Evolutionary conservation across 2,113 vertebrate species (phyloP), one percentile per base, ranked within the genome.

Genomic region (Cheilinus undulatus): DNA sequence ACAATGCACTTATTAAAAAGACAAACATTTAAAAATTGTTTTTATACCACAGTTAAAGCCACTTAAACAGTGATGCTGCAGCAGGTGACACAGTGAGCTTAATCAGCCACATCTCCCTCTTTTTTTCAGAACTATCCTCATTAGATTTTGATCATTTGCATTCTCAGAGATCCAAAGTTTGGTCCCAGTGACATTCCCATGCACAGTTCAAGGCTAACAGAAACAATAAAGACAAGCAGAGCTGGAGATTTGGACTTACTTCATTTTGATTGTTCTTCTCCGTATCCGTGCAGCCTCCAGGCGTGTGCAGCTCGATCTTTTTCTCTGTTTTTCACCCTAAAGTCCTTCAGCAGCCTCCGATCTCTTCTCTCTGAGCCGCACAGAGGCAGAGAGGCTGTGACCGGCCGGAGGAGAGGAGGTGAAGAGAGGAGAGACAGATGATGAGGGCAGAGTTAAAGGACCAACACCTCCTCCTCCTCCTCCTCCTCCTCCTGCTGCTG

Each of bases 371-470:
- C 11, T 38, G 17, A 20, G 19, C 3, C 34, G 19, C 5, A 9
- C 20, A 32, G 26, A 54, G 13, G 43, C 5, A 1, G 30, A 45
- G 27, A 51, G 36, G 17, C 24, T 52, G 2, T 20, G 27, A 56
- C 7, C 20, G 50, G 23, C n/a, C n/a, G 3, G 53, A 65, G 15
- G 63, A 67, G 67, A 50, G 51, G 62, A 78, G 69, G 57, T 46
- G 78, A 75, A 58, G 77, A 72, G 78, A 63, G 57, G 28, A 70
- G 36, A 27, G 42, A 30, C 3, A n/a, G 70, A 26, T 40, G 73
- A 71, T 52, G 62, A 42, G 62, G 71, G 73, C 78, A 24, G 67
- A 36, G 54, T 87, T 76, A 82, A 82, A 76, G 28, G 70, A 64
- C 46, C 68, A 15, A 26, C 60, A 11, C 69, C 24, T 36, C 22